A percentile compares a stretch with the other conserved stretches of the same genome.
These are phyloP conservation scores for Mergus octosetaceus DNA, from an alignment of 2,797 vertebrate species.

Conservation along the genomic window DNA sequence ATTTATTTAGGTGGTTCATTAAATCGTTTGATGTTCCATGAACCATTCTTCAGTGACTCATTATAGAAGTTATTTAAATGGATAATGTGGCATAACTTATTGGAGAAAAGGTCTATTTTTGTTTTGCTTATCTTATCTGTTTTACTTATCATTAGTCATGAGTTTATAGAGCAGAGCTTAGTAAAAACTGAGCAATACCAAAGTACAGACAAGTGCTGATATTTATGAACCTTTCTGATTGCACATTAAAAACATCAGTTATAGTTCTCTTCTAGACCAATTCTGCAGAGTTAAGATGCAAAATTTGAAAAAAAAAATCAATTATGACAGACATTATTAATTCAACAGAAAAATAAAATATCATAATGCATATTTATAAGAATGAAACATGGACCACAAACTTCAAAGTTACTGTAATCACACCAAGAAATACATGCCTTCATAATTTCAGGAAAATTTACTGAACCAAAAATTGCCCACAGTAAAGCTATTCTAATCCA, in stretches of 20 bases:
- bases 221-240: slow-evolving; percentile 3
- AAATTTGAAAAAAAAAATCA: neutral
- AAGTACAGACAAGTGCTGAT: neutral
- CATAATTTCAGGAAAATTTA: neutral
- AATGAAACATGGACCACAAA: neutral
- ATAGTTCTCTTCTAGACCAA: neutral
- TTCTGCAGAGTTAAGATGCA: neutral
- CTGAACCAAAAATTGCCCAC: neutral
- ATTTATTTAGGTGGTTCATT: slow-evolving; percentile 54
- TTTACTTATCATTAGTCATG: slow-evolving; percentile 59
- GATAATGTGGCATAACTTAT: slow-evolving; percentile 52
- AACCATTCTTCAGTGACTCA: slow-evolving; percentile 11
- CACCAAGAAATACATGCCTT: neutral
- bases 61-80: slow-evolving; percentile 27
- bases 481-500: neutral
- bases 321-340: neutral
- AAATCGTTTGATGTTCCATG: slow-evolving; percentile 52
- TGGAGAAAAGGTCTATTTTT: slow-evolving; percentile 35
- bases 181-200: neutral
- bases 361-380: neutral
- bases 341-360: neutral
- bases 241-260: neutral
- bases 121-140: slow-evolving; percentile 57
- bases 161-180: slow-evolving; percentile 50
- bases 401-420: neutral